These are phyloP conservation scores for Catocala fraxini DNA, from an alignment of 2,888 invertebrate genomes.

Conservation along the genomic window DNA sequence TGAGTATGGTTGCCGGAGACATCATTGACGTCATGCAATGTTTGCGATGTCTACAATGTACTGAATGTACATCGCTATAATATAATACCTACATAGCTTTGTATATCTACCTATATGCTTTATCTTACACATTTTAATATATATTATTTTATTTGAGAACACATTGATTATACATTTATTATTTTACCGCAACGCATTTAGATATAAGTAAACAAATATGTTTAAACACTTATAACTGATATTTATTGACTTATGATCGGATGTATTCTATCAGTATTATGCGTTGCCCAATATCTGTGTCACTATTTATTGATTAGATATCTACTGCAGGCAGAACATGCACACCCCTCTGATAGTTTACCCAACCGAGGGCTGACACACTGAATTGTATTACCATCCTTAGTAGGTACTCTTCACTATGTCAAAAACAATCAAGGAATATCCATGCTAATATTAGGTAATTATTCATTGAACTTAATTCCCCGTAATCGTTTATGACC, in stretches of 20 bases:
- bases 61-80: not conserved
- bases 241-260: too few species aligned
- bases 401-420: too few species aligned
- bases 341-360: not conserved
- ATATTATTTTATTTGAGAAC: not conserved
- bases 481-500: too few species aligned
- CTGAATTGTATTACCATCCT: too few species aligned
- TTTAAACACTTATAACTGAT: too few species aligned
- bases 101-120: constrained; percentile 19
- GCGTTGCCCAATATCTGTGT: too few species aligned
- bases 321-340: not conserved
- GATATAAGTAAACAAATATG: too few species aligned
- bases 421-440: too few species aligned
- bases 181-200: not conserved
- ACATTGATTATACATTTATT: not conserved
- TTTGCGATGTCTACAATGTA: constrained; percentile 18
- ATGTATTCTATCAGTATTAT: too few species aligned
- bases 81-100: constrained; percentile 18
- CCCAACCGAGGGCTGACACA: not conserved
- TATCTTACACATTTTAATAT: constrained; percentile 10
- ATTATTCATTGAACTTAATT: too few species aligned
- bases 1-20: constrained; percentile 5
- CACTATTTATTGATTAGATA: constrained; percentile 2
- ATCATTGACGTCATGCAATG: constrained; percentile 46
- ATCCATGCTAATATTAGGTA: too few species aligned